Evolutionary conservation across 2,113 vertebrate species (phyloP).

Genomic region (Callithrix jacchus): DNA sequence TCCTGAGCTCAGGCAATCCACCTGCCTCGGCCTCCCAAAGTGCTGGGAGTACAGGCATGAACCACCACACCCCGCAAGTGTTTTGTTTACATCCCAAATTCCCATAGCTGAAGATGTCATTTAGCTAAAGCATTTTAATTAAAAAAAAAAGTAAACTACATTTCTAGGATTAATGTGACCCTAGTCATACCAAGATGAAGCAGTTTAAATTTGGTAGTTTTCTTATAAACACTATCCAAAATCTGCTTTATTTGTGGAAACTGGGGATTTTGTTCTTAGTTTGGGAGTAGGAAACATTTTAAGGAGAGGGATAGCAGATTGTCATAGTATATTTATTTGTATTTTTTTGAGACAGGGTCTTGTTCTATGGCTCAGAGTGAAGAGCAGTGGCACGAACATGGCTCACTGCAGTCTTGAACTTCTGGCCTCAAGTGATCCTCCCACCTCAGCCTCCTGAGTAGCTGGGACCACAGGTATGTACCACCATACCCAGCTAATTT

Average conservation of each 20-base stretch:
- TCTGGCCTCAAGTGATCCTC: neutral
- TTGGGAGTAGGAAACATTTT: neutral
- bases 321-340: neutral
- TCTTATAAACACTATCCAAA: neutral
- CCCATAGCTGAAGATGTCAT: neutral
- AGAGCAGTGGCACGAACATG: neutral
- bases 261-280: neutral
- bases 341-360: neutral
- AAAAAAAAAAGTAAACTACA: neutral
- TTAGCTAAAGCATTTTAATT: neutral
- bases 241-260: neutral
- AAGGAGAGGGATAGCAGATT: neutral
- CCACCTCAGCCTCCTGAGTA: neutral
- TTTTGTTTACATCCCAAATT: neutral
- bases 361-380: neutral
- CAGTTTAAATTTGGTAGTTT: neutral
- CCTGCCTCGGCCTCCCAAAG: too few species aligned
- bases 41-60: too few species aligned
- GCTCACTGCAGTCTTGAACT: neutral
- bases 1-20: too few species aligned
- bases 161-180: neutral
- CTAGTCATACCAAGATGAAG: neutral
- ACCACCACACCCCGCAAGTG: accelerated
- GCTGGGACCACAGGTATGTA: neutral
- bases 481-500: neutral